A percentile compares a stretch with the other conserved stretches of the same genome.
These are phyloP conservation scores for Morus bassanus DNA, from an alignment of 2,797 vertebrate genomes.

Conservation along the genomic window DNA sequence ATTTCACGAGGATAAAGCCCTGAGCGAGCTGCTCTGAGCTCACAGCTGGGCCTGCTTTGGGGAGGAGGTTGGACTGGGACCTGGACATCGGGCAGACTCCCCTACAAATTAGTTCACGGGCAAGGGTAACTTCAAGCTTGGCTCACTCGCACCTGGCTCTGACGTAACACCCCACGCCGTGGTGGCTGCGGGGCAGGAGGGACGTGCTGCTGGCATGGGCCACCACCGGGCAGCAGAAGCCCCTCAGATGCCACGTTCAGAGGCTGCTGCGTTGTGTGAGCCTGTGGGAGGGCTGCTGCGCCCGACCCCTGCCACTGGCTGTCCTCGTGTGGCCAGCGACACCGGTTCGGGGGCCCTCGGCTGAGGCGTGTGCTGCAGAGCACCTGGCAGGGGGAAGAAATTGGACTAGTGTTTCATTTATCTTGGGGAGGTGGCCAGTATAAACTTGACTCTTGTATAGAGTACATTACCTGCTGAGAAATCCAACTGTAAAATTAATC, in stretches of 20 bases:
- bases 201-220: neutral
- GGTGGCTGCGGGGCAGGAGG: neutral
- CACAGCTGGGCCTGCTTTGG: neutral
- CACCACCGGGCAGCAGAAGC: neutral
- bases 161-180: accelerated
- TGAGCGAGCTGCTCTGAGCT: neutral
- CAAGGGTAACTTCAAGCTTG: neutral
- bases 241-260: neutral
- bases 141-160: neutral
- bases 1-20: neutral
- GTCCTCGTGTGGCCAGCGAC: neutral
- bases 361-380: neutral
- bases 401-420: neutral
- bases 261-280: neutral
- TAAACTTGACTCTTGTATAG: neutral
- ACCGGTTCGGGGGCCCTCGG: neutral
- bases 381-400: neutral
- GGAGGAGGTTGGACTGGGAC: neutral
- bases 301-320: accelerated
- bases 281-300: neutral
- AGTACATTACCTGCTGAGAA: neutral
- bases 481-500: neutral
- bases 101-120: neutral
- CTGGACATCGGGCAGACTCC: neutral
- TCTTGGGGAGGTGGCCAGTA: neutral